Evolutionary conservation across 2,888 invertebrate genomes (phyloP), one percentile per base, ranked within the genome.

Genomic region (Andrena bucephala): DNA sequence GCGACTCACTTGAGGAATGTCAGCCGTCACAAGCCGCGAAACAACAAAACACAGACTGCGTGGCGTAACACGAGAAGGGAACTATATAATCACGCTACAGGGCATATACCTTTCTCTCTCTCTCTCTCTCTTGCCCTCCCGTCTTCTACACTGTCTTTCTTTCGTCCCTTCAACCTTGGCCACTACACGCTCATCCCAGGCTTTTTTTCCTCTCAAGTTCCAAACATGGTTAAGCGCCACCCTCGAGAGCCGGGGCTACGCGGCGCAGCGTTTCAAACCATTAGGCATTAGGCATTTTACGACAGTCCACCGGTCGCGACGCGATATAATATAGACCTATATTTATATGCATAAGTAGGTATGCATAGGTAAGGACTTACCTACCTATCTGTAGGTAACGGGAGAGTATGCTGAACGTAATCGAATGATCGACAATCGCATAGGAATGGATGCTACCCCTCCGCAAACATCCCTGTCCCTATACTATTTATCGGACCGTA

Each of bases 1-100:
- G 66, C 42, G 36, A 63, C 29, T 24, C 54, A 65, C 42, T 66
- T 67, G 77, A 83, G 52, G 57, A 79, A 57, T 81, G 72, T 83
- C 87, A 88, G 79, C 84, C 87, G 85, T 82, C 77, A 81, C 77
- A 80, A 85, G 87, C 87, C 85, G 92, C 90, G 89, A 91, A 91
- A 87, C 85, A 90, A 92, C 90, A 88, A 81, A 89, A 91, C 79
- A 54, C 92, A 92, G 92, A 92, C 92, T 87, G 90, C 89, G 86
- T 88, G 89, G 89, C 87, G 92, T 92, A 91, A 92, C 80, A 73
- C 66, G 91, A 92, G 89, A 90, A 82, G 71, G 71, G 78, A 76
- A 81, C 74, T 75, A 36, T 36, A 36, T 36, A 85, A 86, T 85
- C 82, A 84, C 70, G 73, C 82, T 74, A 74, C 74, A 73, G 82